Evolutionary conservation across 2,113 vertebrate genomes (phyloP).

Genomic region (Brachionichthys hirsutus): DNA sequence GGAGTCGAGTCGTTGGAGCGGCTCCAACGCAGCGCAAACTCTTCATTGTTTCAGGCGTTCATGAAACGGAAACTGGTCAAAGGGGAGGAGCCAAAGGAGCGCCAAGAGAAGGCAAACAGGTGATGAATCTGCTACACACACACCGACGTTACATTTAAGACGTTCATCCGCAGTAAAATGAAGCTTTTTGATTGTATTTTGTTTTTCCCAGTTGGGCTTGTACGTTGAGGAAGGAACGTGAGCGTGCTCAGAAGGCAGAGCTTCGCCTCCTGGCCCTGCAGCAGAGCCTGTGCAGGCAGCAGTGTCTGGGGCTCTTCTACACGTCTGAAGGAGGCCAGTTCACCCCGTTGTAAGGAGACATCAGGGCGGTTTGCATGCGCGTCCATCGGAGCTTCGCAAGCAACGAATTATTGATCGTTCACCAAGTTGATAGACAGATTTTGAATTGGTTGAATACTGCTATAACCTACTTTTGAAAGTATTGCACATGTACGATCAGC

Average conservation of each 20-base stretch:
- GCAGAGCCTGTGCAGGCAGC: constrained; percentile 62
- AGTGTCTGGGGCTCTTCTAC: constrained; percentile 61
- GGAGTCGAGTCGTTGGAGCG: not conserved
- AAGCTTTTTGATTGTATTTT: not conserved
- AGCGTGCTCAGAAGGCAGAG: constrained; percentile 55
- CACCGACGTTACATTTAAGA: not conserved
- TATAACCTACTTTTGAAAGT: too few relatives aligned
- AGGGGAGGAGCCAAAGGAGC: constrained; percentile 19
- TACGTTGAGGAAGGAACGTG: not conserved
- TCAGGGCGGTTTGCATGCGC: not conserved
- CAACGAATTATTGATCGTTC: too few relatives aligned
- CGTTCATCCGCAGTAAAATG: too few relatives aligned
- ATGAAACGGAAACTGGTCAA: constrained; percentile 37
- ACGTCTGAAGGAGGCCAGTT: constrained; percentile 19
- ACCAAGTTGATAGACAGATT: too few relatives aligned
- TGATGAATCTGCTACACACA: constrained; percentile 7
- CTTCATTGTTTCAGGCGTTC: constrained; percentile 60
- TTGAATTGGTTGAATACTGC: too few relatives aligned
- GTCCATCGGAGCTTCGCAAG: too few relatives aligned
- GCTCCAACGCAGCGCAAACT: not conserved
- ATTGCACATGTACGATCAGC: too few relatives aligned
- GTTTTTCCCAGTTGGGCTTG: not conserved
- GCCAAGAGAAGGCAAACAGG: constrained; percentile 48
- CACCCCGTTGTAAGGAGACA: constrained; percentile 3
- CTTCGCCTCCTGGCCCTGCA: constrained; percentile 67